phyloP scores from a whole-genome alignment of 2,888 invertebrate species.

The Sisyra terminalis region DNA sequence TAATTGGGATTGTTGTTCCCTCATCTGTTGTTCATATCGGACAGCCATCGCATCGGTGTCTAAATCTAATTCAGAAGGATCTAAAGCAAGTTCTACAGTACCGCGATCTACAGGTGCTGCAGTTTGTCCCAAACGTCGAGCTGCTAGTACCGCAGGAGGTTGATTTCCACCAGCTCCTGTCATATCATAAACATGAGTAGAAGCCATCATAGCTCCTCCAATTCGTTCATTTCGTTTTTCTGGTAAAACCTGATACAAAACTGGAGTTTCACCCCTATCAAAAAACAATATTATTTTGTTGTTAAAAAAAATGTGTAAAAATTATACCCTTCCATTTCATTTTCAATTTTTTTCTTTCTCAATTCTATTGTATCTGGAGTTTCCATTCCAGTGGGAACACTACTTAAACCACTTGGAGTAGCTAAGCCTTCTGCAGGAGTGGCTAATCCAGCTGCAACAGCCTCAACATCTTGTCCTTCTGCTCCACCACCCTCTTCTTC shows the following conservation, averaged over 20 bases:
- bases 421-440: slow-evolving; percentile 88
- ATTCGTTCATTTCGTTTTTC: slow-evolving; percentile 86
- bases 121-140: slow-evolving; percentile 19
- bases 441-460: slow-evolving; percentile 68
- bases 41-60: slow-evolving; percentile 93
- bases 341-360: slow-evolving; percentile 90
- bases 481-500: slow-evolving; percentile 33
- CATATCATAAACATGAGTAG: slow-evolving; percentile 95
- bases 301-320: neutral
- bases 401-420: slow-evolving; percentile 86
- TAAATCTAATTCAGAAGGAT: slow-evolving; percentile 93
- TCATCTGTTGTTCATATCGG: slow-evolving; percentile 88
- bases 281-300: slow-evolving; percentile 2
- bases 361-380: slow-evolving; percentile 98
- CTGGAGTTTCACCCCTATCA: slow-evolving; percentile 75
- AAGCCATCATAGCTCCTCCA: slow-evolving; percentile 92
- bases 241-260: slow-evolving; percentile 86
- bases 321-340: slow-evolving; percentile 80
- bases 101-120: slow-evolving; percentile 32
- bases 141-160: slow-evolving; percentile 31
- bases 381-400: slow-evolving; percentile 88
- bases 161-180: slow-evolving; percentile 43
- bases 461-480: slow-evolving; percentile 30
- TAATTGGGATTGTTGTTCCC: slow-evolving; percentile 78
- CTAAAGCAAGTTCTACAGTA: slow-evolving; percentile 85